Conservation (phyloP, 2,888 invertebrate species). For the Orthosia incerta region DNA sequence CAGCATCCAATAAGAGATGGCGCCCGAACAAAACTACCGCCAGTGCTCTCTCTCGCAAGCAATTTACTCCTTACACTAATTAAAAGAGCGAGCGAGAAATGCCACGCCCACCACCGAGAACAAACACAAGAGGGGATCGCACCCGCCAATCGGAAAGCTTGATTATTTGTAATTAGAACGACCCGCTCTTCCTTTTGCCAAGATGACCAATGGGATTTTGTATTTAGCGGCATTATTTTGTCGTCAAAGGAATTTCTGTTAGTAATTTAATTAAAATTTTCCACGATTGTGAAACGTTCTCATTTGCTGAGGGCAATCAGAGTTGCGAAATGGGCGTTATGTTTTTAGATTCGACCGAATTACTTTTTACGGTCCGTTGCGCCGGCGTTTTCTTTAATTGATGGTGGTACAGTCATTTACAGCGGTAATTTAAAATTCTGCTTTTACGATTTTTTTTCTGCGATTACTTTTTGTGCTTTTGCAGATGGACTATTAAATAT, state of each 20-base stretch:
- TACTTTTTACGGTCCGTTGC: conserved; percentile 67
- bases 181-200: conserved; percentile 83
- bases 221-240: conserved; percentile 83
- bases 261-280: conserved; percentile 83
- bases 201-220: conserved; percentile 89
- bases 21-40: conserved; percentile 85
- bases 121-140: conserved; percentile 88
- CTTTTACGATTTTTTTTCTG: conserved; percentile 35
- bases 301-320: conserved; percentile 81
- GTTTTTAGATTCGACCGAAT: conserved; percentile 64
- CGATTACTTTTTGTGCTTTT: conserved; percentile 39
- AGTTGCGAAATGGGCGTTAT: conserved; percentile 78
- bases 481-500: conserved; percentile 2
- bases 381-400: conserved; percentile 63
- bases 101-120: conserved; percentile 88
- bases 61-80: conserved; percentile 92
- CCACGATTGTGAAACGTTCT: conserved; percentile 73
- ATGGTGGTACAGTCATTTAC: conserved; percentile 55
- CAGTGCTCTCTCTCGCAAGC: conserved; percentile 86
- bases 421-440: conserved; percentile 55
- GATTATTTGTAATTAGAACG: conserved; percentile 91
- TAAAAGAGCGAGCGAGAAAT: conserved; percentile 90
- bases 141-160: conserved; percentile 87
- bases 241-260: conserved; percentile 77
- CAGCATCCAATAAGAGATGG: conserved; percentile 90